These are phyloP conservation scores for Equus quagga DNA, from an alignment of 2,113 vertebrate genomes.

Conservation along the genomic window DNA sequence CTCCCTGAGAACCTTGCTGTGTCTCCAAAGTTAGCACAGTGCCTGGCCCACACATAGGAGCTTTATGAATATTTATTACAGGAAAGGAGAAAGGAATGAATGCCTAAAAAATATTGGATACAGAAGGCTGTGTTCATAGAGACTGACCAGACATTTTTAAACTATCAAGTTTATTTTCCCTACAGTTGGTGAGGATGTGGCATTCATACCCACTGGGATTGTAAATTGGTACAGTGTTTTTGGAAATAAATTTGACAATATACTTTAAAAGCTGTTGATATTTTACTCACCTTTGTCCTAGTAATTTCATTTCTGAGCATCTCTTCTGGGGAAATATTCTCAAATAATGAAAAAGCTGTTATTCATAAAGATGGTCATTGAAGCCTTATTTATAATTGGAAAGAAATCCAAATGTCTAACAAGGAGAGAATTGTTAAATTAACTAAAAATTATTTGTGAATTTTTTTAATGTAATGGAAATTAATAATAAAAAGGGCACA, in stretches of 20 bases:
- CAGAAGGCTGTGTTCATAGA: neutral
- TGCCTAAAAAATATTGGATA: neutral
- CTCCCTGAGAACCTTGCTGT: neutral
- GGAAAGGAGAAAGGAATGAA: neutral
- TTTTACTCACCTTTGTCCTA: neutral
- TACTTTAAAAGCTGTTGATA: neutral
- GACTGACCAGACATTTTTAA: neutral
- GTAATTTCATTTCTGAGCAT: constrained; percentile 33
- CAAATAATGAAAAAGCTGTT: constrained; percentile 13
- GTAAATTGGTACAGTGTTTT: neutral
- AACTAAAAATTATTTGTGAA: neutral
- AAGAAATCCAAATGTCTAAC: neutral
- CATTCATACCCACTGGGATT: neutral
- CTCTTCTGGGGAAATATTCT: neutral
- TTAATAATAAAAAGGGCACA: neutral
- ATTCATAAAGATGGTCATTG: neutral
- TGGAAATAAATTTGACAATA: neutral
- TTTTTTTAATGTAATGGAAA: neutral
- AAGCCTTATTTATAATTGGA: neutral
- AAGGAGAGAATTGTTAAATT: neutral
- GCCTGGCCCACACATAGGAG: neutral
- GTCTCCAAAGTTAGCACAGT: neutral
- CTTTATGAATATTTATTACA: neutral
- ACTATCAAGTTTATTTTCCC: neutral
- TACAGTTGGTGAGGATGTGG: neutral